Evolutionary conservation across 2,113 vertebrate genomes (phyloP).

Genomic region (Apodemus sylvaticus): DNA sequence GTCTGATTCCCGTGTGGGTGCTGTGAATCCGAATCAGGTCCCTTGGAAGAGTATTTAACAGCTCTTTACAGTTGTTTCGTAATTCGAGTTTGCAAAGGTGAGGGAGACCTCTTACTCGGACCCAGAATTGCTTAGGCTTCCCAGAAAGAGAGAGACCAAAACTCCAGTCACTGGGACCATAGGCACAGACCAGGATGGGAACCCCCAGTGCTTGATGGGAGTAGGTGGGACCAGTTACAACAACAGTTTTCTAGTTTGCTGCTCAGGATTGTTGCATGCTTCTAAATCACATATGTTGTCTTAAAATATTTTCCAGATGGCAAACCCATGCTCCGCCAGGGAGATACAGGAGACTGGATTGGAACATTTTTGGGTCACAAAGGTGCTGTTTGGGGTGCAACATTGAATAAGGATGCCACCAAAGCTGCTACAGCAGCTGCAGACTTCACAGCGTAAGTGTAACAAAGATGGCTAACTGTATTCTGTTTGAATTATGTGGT

Average conservation of each 20-base stretch:
- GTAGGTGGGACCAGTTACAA: background rate
- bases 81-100: background rate
- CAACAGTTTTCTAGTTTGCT: background rate
- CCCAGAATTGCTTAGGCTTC: background rate
- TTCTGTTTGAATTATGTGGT: background rate
- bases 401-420: conserved; percentile 96
- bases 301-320: conserved; percentile 88
- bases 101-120: background rate
- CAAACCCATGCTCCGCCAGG: conserved; percentile 99
- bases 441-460: conserved; percentile 98
- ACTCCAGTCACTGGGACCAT: background rate
- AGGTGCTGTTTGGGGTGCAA: conserved; percentile 99
- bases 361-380: conserved; percentile 99
- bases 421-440: conserved; percentile 98
- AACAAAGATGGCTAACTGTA: background rate
- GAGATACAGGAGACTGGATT: conserved; percentile 99
- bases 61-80: background rate
- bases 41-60: background rate
- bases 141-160: background rate
- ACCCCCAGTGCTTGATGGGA: background rate
- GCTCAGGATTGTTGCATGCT: background rate
- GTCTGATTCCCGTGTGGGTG: background rate
- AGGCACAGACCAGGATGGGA: background rate
- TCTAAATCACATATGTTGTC: background rate
- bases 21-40: background rate